Conservation (phyloP, 53 echinoderm and acorn worm genomes). For the Luidia sarsii region DNA sequence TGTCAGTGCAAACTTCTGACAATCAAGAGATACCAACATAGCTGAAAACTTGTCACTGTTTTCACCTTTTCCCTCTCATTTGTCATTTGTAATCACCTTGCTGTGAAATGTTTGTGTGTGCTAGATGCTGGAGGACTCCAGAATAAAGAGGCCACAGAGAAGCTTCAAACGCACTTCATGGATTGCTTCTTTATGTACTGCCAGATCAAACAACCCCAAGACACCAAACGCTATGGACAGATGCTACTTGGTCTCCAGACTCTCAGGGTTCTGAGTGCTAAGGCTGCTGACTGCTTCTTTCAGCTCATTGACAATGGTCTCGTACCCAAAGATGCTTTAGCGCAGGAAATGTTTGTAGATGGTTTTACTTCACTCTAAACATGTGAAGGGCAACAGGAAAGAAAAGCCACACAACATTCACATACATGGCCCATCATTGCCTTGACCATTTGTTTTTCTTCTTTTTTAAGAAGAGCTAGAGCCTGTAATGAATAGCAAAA, state of each 20-base stretch:
- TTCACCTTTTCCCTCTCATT: not conserved
- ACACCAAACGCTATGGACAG: constrained; percentile 73
- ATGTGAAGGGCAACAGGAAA: too few species aligned
- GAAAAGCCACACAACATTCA: too few species aligned
- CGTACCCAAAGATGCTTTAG: constrained; percentile 21
- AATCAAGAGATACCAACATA: too few species aligned
- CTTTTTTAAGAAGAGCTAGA: too few species aligned
- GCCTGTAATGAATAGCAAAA: too few species aligned
- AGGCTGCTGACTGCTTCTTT: constrained; percentile 84
- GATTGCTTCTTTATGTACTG: constrained; percentile 73
- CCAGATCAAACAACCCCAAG: constrained; percentile 40
- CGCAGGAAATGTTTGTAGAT: constrained; percentile 49
- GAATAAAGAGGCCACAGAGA: constrained; percentile 38
- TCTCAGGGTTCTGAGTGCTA: constrained; percentile 68
- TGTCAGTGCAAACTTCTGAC: too few species aligned
- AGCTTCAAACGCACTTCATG: constrained; percentile 66
- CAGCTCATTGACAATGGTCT: constrained; percentile 61
- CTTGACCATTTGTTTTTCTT: too few species aligned
- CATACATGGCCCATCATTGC: too few species aligned
- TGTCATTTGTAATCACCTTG: not conserved
- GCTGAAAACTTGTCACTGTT: too few species aligned
- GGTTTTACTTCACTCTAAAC: constrained; percentile 23
- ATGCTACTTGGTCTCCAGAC: constrained; percentile 77
- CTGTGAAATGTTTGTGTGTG: not conserved
- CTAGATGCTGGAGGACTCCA: constrained; percentile 79